These are phyloP conservation scores for Daktulosphaira vitifoliae DNA, from an alignment of 1,140 invertebrate genomes.

Conservation along the genomic window DNA sequence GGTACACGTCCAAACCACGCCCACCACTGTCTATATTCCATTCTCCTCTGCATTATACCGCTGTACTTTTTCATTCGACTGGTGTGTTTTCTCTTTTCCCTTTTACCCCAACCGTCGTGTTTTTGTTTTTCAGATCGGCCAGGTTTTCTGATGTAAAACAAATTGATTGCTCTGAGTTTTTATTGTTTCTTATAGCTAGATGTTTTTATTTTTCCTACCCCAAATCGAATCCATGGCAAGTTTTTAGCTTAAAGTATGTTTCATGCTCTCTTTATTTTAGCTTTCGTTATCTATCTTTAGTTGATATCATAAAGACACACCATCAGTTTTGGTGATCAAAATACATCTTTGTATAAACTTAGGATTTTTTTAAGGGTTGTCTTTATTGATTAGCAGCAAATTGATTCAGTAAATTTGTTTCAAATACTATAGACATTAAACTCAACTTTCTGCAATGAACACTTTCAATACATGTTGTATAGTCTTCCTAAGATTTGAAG, in stretches of 20 bases:
- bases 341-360: no score
- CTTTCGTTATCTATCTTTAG: no score
- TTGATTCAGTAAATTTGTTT: no score
- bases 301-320: no score
- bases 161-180: conserved; percentile 29
- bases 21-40: not conserved
- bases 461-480: no score
- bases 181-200: not conserved
- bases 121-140: conserved; percentile 26
- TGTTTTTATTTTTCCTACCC: not conserved
- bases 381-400: no score
- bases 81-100: not conserved
- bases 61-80: not conserved
- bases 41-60: not conserved
- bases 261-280: no score
- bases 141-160: conserved; percentile 27
- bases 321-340: not conserved
- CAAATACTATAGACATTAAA: no score
- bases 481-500: no score
- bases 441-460: no score
- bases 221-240: not conserved
- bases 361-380: no score
- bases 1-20: conserved; percentile 26
- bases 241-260: conserved; percentile 1
- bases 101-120: not conserved